A percentile compares a stretch with the other conserved stretches of the same genome.
Evolutionary conservation across 2,888 invertebrate species (phyloP).

Genomic region (Watsonalla binaria): DNA sequence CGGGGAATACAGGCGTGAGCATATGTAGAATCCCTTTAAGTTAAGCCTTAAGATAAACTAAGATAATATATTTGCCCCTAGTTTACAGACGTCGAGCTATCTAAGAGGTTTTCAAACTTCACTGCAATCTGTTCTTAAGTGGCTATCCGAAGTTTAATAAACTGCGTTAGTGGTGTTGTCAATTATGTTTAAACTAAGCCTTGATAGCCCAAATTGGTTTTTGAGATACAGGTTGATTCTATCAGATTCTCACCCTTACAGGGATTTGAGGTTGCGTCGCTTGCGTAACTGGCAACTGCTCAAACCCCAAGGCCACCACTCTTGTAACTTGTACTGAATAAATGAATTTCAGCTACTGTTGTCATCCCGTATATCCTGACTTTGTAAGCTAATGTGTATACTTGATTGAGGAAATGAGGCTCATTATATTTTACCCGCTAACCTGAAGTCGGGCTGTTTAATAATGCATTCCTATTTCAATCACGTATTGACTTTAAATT

Average conservation of each 20-base stretch:
- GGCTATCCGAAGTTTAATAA: constrained; percentile 13
- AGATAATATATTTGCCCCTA: not conserved
- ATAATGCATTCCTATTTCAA: constrained; percentile 1
- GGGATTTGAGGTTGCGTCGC: no score
- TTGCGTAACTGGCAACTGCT: no score
- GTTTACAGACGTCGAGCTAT: not conserved
- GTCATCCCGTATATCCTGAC: no score
- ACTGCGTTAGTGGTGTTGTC: constrained; percentile 12
- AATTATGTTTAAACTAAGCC: constrained; percentile 5
- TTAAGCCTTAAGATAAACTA: no score
- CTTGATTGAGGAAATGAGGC: not conserved
- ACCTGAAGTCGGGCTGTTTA: not conserved
- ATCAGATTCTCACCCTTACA: no score
- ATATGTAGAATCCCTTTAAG: no score
- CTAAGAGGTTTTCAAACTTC: not conserved
- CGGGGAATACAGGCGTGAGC: no score
- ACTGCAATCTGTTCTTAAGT: constrained; percentile 3
- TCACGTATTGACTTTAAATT: constrained; percentile 3
- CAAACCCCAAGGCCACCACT: no score
- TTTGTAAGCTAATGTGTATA: no score
- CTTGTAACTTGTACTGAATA: no score
- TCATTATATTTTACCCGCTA: not conserved
- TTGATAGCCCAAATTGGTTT: not conserved
- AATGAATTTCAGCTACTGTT: no score
- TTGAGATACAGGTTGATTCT: constrained; percentile 4